Base-by-base conservation (phyloP, 2,797 vertebrate genomes). In the Carapus acus region DNA sequence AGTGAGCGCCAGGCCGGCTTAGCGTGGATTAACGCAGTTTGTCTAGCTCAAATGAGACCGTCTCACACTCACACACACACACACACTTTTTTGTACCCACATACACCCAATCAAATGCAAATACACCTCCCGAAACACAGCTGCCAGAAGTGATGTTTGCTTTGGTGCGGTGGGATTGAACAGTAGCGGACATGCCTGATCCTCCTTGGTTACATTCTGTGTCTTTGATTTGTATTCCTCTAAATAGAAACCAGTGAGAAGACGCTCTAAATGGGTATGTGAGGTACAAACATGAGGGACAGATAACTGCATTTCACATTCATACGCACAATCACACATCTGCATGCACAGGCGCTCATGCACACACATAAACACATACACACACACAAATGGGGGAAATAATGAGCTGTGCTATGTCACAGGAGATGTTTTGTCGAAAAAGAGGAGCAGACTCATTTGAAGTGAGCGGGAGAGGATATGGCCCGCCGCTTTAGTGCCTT, bases 161-260 rank as follows among this genome's bases (percentile, higher is more conserved):
- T 66, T 74, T 58, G 73, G 5, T 4, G 24, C 9, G 67, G 58
- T 67, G 34, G 51, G 29, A 15, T 27, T 29, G 15, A 43, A 51
- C 60, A 19, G 50, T 38, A 61, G 40, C 67, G 61, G 60, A 60
- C 76, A 60, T 70, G 70, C 66, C 65, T 69, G 81, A 79, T 78
- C 51, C 76, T 77, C 59, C 65, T 63, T 74, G 78, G 73, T 69
- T 74, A 75, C 60, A 66, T 70, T 74, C 62, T 69, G 37, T 47
- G 49, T 59, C 74, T 83, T 80, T 74, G 58, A 78, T 79, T 80
- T 75, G 58, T 59, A 78, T 74, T 87, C 78, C 73, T 74, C 72
- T n/a, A 84, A 83, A 83, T 83, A 83, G 80, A 83, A 82, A 76
- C 71, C 77, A 82, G 82, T 85, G 84, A 83, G 72, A 82, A 76